These are phyloP conservation scores for Priocnemis perturbator DNA, from an alignment of 2,888 invertebrate species.

Conservation along the genomic window DNA sequence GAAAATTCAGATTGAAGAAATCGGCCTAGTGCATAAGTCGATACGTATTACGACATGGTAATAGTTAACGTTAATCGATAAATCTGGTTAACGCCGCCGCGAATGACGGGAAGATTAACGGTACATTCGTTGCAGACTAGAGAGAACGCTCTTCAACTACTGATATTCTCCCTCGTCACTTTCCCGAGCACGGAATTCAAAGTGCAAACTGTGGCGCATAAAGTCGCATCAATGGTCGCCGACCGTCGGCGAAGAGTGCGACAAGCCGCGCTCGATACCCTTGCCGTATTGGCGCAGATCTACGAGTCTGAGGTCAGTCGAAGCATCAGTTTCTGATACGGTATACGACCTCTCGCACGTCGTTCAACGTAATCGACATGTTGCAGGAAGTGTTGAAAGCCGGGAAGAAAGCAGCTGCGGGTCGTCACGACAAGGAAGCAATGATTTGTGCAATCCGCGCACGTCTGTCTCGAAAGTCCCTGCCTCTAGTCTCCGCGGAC, in stretches of 20 bases:
- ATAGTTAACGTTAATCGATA: no score
- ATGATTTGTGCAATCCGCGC: slow-evolving; percentile 83
- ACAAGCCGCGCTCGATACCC: slow-evolving; percentile 87
- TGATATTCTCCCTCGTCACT: slow-evolving; percentile 86
- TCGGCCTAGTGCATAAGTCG: no score
- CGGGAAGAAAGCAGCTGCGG: slow-evolving; percentile 78
- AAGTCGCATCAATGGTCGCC: slow-evolving; percentile 66
- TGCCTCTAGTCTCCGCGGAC: slow-evolving; percentile 84
- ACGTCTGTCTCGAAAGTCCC: slow-evolving; percentile 83
- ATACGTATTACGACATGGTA: no score
- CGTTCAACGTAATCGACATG: not conserved
- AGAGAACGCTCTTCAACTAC: slow-evolving; percentile 85
- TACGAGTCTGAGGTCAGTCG: slow-evolving; percentile 66
- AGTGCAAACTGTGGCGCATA: slow-evolving; percentile 64
- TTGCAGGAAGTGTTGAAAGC: slow-evolving; percentile 78
- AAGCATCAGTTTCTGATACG: not conserved
- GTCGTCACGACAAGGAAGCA: slow-evolving; percentile 77
- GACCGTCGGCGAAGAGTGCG: slow-evolving; percentile 85
- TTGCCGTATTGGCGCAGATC: slow-evolving; percentile 87
- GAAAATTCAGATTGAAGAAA: no score
- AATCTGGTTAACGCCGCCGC: no score
- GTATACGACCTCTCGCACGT: not conserved
- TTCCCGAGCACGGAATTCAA: slow-evolving; percentile 84
- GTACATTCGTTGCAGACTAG: slow-evolving; percentile 76
- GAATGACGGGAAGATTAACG: no score